These are phyloP conservation scores for Bombus haemorrhoidalis DNA, from an alignment of 1,140 invertebrate species.

Conservation along the genomic window DNA sequence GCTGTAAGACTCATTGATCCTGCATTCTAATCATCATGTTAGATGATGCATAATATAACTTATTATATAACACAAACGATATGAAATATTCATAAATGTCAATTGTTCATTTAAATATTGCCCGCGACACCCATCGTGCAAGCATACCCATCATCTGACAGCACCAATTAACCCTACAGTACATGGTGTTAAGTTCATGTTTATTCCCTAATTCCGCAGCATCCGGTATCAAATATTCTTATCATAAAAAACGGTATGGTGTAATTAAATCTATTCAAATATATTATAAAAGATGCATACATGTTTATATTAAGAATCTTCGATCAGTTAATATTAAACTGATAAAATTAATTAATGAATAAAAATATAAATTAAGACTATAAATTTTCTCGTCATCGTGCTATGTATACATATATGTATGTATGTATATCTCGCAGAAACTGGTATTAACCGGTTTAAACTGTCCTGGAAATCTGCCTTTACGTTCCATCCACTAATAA, in stretches of 20 bases:
- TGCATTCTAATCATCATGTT: neutral
- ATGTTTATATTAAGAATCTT: neutral
- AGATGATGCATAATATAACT: slow-evolving; percentile 16
- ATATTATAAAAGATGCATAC: neutral
- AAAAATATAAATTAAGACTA: neutral
- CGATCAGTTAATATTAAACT: neutral
- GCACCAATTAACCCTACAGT: slow-evolving; percentile 1
- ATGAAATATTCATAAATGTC: slow-evolving; percentile 18
- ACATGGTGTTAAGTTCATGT: slow-evolving; percentile 2
- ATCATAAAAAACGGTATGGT: neutral
- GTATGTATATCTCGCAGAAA: slow-evolving; percentile 46
- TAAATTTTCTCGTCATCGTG: slow-evolving; percentile 7
- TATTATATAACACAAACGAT: slow-evolving; percentile 16
- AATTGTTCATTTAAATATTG: neutral
- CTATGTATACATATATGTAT: slow-evolving; percentile 4
- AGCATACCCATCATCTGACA: neutral
- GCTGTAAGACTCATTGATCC: neutral
- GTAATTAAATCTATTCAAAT: neutral
- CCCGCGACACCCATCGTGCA: neutral
- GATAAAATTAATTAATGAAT: neutral
- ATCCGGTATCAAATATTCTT: slow-evolving; percentile 12
- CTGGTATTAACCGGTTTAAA: slow-evolving; percentile 56
- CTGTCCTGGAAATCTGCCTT: slow-evolving; percentile 53
- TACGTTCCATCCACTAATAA: slow-evolving; percentile 26
- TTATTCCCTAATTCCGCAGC: slow-evolving; percentile 25